Conservation (phyloP, 2,888 invertebrate genomes). For the Ectropis crepuscularia region DNA sequence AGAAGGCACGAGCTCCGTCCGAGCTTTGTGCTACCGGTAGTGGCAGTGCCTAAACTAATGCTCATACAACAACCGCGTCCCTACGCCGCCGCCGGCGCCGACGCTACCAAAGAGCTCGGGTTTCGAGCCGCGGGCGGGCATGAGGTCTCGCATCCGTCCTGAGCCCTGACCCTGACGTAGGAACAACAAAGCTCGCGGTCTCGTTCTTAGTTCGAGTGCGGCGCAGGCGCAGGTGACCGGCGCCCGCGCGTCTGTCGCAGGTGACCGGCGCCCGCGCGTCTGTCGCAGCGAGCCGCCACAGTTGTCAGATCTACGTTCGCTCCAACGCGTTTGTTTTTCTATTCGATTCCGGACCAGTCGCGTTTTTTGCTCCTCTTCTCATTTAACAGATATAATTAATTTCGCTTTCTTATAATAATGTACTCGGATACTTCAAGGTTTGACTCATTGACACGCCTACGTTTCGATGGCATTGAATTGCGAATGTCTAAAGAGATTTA, state of each 20-base stretch:
- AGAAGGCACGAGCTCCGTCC: too few relatives aligned
- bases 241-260: constrained; percentile 34
- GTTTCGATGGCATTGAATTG: too few relatives aligned
- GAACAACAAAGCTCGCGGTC: constrained; percentile 31
- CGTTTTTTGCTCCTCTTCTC: neutral
- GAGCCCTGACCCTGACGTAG: too few relatives aligned
- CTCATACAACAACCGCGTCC: too few relatives aligned
- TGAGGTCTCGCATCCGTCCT: too few relatives aligned
- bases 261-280: constrained; percentile 1
- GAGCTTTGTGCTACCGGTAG: too few relatives aligned
- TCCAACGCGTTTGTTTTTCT: constrained; percentile 18
- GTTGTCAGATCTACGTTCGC: constrained; percentile 13
- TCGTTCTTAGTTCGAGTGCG: constrained; percentile 27
- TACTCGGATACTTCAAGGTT: neutral
- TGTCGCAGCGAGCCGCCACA: neutral
- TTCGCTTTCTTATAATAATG: neutral
- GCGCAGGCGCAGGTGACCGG: constrained; percentile 41
- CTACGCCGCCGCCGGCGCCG: too few relatives aligned
- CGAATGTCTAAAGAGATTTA: too few relatives aligned
- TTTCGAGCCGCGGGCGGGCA: too few relatives aligned
- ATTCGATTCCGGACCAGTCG: constrained; percentile 1
- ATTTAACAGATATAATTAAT: neutral
- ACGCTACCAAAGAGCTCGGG: too few relatives aligned
- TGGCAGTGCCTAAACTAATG: too few relatives aligned
- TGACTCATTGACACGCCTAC: too few relatives aligned